Evolutionary conservation across 2,797 vertebrate genomes (phyloP).

Genomic region (Trichosurus vulpecula): DNA sequence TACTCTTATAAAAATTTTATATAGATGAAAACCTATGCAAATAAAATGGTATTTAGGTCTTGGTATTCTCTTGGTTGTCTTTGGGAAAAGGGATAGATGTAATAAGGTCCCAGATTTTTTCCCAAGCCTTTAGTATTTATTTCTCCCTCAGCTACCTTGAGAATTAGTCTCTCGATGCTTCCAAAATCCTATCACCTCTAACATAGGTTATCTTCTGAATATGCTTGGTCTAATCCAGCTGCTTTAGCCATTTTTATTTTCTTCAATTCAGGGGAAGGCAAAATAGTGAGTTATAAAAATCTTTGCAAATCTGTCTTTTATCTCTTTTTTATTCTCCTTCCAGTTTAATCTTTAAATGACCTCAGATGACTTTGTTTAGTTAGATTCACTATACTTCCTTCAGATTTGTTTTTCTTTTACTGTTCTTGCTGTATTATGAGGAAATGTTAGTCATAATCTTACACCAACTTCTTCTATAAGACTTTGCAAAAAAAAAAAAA

Average conservation of each 20-base stretch:
- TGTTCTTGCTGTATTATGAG: background rate
- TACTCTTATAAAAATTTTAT: background rate
- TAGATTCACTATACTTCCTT: background rate
- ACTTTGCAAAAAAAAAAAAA: background rate
- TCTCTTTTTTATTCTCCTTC: background rate
- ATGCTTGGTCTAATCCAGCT: background rate
- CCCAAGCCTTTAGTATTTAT: background rate
- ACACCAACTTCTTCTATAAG: background rate
- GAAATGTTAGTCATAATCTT: background rate
- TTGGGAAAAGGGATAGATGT: background rate
- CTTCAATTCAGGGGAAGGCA: background rate
- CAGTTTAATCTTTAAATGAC: background rate
- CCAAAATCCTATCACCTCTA: background rate
- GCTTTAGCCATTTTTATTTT: background rate
- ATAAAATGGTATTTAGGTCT: background rate
- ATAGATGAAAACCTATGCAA: background rate
- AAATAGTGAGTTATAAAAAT: background rate
- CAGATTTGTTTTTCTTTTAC: background rate
- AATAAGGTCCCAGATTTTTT: background rate
- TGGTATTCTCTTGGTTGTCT: background rate
- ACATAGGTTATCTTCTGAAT: background rate
- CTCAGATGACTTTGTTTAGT: background rate
- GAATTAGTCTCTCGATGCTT: background rate
- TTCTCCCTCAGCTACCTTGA: background rate
- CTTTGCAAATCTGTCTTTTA: background rate